Conservation (phyloP, 2,888 invertebrate species). For the Hipparchia sbordonii region DNA sequence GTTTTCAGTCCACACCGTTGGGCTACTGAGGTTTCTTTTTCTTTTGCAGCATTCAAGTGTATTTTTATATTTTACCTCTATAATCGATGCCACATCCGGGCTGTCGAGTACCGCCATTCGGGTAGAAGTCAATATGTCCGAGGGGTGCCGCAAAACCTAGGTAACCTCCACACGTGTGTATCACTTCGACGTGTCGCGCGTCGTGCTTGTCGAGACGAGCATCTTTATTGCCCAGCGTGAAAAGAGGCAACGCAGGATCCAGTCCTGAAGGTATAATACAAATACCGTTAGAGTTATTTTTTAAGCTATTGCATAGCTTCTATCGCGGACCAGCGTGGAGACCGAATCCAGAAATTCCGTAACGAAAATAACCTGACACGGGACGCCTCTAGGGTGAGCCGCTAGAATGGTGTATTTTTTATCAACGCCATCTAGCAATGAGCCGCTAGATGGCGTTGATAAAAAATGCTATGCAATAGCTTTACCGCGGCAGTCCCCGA, state of each 20-base stretch:
- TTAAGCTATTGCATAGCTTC: too few species aligned
- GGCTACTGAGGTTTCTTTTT: too few species aligned
- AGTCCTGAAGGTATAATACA: constrained; percentile 61
- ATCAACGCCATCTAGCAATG: too few species aligned
- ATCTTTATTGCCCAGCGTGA: constrained; percentile 76
- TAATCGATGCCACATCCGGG: constrained; percentile 83
- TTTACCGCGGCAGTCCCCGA: too few species aligned
- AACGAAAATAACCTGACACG: too few species aligned
- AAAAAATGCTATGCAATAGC: too few species aligned
- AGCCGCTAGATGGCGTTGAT: too few species aligned
- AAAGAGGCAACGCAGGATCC: constrained; percentile 84
- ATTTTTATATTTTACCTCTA: constrained; percentile 59
- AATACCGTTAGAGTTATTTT: neutral
- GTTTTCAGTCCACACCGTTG: too few species aligned
- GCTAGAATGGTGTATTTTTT: too few species aligned
- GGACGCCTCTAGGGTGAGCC: neutral
- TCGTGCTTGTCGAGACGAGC: constrained; percentile 82
- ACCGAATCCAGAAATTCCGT: too few species aligned
- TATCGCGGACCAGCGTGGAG: too few species aligned
- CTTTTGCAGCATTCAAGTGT: too few species aligned
- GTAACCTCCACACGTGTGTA: constrained; percentile 84
- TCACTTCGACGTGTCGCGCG: constrained; percentile 84
- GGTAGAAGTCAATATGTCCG: constrained; percentile 85
- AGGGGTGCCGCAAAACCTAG: constrained; percentile 82
- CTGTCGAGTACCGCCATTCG: constrained; percentile 83